Percentiles rank a stretch among this genome's conserved stretches.
These are phyloP conservation scores for Dione vanillae DNA, from an alignment of 2,888 invertebrate species.

Conservation along the genomic window DNA sequence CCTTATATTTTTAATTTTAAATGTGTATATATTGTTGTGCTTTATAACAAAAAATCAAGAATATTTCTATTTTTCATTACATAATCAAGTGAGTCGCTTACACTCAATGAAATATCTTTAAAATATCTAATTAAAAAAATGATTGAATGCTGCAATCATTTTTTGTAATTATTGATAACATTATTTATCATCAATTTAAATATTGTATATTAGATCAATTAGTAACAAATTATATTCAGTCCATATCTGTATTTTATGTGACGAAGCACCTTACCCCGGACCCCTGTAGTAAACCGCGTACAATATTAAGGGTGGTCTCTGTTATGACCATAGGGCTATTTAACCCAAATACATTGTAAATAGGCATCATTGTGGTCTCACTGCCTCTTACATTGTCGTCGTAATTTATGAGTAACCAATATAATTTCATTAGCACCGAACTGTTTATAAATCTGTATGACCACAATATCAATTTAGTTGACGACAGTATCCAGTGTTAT, in stretches of 20 bases:
- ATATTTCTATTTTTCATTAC: not conserved
- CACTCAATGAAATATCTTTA: not conserved
- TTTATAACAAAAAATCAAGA: not conserved
- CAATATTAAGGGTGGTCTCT: constrained; percentile 65
- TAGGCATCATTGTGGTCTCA: constrained; percentile 65
- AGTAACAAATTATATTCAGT: not conserved
- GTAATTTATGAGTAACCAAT: constrained; percentile 78
- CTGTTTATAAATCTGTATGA: constrained; percentile 74
- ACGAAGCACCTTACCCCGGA: constrained; percentile 20
- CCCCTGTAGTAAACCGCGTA: constrained; percentile 43
- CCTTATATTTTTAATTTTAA: constrained; percentile 39
- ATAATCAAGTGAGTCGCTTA: not conserved
- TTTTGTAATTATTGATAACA: no score
- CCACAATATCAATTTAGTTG: constrained; percentile 69
- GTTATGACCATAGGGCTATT: constrained; percentile 64
- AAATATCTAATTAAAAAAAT: no score
- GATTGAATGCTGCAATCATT: no score
- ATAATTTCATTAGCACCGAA: constrained; percentile 78
- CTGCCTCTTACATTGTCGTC: constrained; percentile 62
- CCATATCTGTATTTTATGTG: constrained; percentile 44
- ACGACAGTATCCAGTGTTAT: constrained; percentile 73
- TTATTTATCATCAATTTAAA: no score
- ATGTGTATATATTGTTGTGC: constrained; percentile 30
- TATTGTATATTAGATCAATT: not conserved
- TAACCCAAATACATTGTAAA: constrained; percentile 73